phyloP scores from a whole-genome alignment of 2,888 invertebrate genomes.

The Sarcophaga variegata region DNA sequence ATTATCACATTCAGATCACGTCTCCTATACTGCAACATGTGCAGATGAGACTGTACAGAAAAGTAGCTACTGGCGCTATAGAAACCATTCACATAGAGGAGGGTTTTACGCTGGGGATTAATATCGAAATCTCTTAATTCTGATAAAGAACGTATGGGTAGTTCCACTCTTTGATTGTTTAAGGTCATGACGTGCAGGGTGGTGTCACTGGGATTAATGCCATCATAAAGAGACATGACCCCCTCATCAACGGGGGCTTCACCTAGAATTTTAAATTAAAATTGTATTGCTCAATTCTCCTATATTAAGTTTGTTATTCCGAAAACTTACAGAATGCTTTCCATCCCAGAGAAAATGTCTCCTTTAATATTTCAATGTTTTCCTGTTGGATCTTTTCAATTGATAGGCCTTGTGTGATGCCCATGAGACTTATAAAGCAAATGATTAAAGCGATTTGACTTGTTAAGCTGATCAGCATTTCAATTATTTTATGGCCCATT shows the following conservation, averaged over 20 bases:
- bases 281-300: too few species aligned
- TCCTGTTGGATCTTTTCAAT: constrained; percentile 72
- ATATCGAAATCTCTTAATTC: constrained; percentile 78
- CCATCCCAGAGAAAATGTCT: constrained; percentile 76
- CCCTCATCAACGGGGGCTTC: constrained; percentile 78
- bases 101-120: constrained; percentile 74
- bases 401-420: neutral
- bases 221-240: constrained; percentile 76
- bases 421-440: constrained; percentile 20
- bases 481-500: constrained; percentile 6
- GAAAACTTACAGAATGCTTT: constrained; percentile 76
- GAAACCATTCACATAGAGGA: constrained; percentile 78
- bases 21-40: constrained; percentile 74
- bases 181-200: constrained; percentile 75
- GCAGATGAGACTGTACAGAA: constrained; percentile 76
- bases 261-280: constrained; percentile 69
- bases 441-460: constrained; percentile 18
- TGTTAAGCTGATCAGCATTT: constrained; percentile 10
- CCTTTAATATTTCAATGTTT: constrained; percentile 74
- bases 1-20: constrained; percentile 77
- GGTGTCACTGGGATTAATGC: constrained; percentile 78
- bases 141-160: constrained; percentile 77
- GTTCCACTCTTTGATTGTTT: constrained; percentile 76
- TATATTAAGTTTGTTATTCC: neutral
- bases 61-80: constrained; percentile 76